These are phyloP conservation scores for Drosophila pectinifera DNA, from an alignment of 1,140 invertebrate genomes.

Conservation along the genomic window DNA sequence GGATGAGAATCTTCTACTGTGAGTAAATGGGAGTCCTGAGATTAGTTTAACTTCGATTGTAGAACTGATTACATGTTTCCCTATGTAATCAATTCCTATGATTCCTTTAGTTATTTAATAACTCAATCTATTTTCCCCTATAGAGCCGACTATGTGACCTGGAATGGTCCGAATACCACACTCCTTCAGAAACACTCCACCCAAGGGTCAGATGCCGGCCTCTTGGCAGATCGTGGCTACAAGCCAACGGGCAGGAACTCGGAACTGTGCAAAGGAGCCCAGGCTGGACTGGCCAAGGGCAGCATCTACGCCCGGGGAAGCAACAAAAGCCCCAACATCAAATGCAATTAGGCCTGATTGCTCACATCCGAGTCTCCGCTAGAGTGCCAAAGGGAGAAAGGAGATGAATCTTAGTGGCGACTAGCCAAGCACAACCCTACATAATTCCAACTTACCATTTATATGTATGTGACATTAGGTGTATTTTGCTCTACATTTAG, in stretches of 20 bases:
- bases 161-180: conserved; percentile 88
- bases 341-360: conserved; percentile 73
- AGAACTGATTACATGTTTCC: background rate
- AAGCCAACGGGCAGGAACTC: conserved; percentile 87
- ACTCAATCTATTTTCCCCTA: conserved; percentile 2
- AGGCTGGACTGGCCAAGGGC: conserved; percentile 88
- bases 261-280: conserved; percentile 88
- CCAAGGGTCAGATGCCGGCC: conserved; percentile 86
- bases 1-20: conserved; percentile 89
- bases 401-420: conserved; percentile 14
- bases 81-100: too few species aligned
- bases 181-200: conserved; percentile 85
- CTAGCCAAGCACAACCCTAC: conserved; percentile 47
- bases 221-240: conserved; percentile 85
- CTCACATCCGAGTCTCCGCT: conserved; percentile 7
- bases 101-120: background rate
- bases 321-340: conserved; percentile 81
- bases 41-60: too few species aligned
- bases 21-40: conserved; percentile 80
- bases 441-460: conserved; percentile 52
- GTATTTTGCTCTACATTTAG: conserved; percentile 57
- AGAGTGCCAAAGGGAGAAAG: conserved; percentile 59
- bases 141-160: conserved; percentile 90
- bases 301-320: conserved; percentile 88
- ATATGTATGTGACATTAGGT: conserved; percentile 53